Evolutionary conservation across 2,113 vertebrate species (phyloP).

Genomic region (Odocoileus virginianus): DNA sequence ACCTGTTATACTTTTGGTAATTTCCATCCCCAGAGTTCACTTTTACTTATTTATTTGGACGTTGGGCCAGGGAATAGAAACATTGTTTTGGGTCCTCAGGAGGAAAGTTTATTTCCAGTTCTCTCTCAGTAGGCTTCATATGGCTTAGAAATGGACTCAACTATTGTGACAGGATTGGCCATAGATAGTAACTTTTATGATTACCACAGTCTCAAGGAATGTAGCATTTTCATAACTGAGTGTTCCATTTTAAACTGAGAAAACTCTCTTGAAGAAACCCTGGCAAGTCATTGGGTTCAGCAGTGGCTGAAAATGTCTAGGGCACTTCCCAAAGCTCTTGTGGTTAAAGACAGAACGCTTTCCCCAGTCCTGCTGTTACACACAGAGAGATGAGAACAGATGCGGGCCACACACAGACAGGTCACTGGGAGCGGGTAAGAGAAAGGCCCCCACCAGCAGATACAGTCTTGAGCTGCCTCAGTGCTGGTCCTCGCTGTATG

Average conservation of each 20-base stretch:
- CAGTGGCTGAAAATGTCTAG: neutral
- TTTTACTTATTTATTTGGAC: neutral
- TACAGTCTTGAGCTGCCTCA: neutral
- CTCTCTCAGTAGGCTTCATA: neutral
- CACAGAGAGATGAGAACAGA: neutral
- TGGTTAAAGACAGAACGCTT: neutral
- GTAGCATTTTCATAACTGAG: neutral
- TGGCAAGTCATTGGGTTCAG: neutral
- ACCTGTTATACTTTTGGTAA: neutral
- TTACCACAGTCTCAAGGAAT: constrained; percentile 17
- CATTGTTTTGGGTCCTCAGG: neutral
- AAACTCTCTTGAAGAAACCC: neutral
- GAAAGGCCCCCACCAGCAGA: neutral
- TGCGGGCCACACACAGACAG: neutral
- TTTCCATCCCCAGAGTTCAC: neutral
- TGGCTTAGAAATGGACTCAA: neutral
- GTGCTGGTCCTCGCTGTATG: neutral
- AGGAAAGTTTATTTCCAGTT: neutral
- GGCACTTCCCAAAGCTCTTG: neutral
- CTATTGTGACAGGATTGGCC: neutral
- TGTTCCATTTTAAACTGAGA: constrained; percentile 3
- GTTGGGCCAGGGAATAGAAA: neutral
- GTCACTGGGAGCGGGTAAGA: neutral
- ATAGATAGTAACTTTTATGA: neutral
- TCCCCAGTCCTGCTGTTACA: neutral